Percentiles rank a stretch among this genome's conserved stretches.
phyloP scores from a whole-genome alignment of 2,797 vertebrate genomes.

The Onychomys leucogaster region DNA sequence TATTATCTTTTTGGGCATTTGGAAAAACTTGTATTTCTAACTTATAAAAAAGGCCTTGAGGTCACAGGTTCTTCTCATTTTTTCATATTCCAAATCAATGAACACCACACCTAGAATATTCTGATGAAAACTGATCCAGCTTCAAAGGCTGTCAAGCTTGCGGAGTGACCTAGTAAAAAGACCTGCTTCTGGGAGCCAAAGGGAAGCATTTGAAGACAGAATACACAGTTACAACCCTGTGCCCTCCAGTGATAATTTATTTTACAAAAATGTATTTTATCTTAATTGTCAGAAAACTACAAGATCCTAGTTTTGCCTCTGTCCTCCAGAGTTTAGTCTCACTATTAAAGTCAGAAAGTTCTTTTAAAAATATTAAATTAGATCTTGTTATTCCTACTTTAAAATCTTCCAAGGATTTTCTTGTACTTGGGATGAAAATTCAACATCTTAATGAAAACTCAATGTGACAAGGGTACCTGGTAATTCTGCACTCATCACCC shows the following conservation, averaged over 20 bases:
- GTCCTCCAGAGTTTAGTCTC: not conserved
- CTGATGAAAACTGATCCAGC: slow-evolving; percentile 1
- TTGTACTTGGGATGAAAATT: not conserved
- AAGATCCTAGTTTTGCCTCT: not conserved
- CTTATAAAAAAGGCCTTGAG: not conserved
- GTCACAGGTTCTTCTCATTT: slow-evolving; percentile 11
- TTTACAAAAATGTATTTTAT: slow-evolving; percentile 47
- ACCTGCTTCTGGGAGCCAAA: not conserved
- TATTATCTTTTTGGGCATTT: slow-evolving; percentile 30
- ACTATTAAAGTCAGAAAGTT: not conserved
- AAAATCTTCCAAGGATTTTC: not conserved
- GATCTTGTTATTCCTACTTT: not conserved
- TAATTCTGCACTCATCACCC: not conserved
- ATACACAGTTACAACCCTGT: not conserved
- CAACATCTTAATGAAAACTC: not conserved
- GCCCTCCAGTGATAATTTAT: not conserved
- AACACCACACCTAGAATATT: slow-evolving; percentile 24
- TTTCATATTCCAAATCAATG: not conserved
- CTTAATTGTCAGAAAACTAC: slow-evolving; percentile 44
- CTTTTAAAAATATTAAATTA: slow-evolving; percentile 50
- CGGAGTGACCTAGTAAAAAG: slow-evolving; percentile 13
- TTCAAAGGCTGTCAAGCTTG: slow-evolving; percentile 29
- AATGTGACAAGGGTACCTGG: not conserved
- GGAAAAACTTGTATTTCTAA: slow-evolving; percentile 40
- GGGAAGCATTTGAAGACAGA: not conserved